A percentile compares a stretch with the other conserved stretches of the same genome.
Evolutionary conservation across 2,113 vertebrate genomes (phyloP).

Genomic region (Panurus biarmicus): DNA sequence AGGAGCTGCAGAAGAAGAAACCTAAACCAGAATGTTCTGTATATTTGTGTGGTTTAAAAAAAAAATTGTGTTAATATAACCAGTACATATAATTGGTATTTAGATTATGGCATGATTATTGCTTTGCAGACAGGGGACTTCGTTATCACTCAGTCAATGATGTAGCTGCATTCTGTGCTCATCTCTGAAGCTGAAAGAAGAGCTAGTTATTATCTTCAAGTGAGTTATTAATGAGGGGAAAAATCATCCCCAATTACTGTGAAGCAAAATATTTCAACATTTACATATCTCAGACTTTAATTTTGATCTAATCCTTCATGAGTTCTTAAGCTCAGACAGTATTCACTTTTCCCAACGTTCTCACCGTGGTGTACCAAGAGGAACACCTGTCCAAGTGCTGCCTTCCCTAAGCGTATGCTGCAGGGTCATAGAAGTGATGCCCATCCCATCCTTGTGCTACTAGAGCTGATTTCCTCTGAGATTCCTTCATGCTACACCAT

Average conservation of each 20-base stretch:
- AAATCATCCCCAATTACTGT: slow-evolving; percentile 54
- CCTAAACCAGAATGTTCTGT: neutral
- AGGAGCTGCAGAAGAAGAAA: slow-evolving; percentile 4
- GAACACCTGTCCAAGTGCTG: neutral
- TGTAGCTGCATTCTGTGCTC: slow-evolving; percentile 22
- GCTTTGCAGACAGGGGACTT: slow-evolving; percentile 16
- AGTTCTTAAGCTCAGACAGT: neutral
- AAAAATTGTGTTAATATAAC: neutral
- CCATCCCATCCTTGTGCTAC: neutral
- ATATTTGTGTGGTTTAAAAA: neutral
- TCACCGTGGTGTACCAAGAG: rapidly evolving
- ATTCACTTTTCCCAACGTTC: neutral
- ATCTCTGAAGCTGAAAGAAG: slow-evolving; percentile 37
- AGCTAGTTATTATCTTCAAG: slow-evolving; percentile 62
- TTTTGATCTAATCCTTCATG: neutral
- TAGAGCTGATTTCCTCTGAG: neutral
- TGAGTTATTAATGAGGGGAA: slow-evolving; percentile 54
- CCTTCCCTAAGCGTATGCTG: neutral
- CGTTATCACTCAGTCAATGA: slow-evolving; percentile 4
- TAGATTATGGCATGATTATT: slow-evolving; percentile 28
- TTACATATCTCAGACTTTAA: slow-evolving; percentile 42
- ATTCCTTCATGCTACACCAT: neutral
- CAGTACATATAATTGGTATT: slow-evolving; percentile 14
- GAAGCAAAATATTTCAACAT: slow-evolving; percentile 58
- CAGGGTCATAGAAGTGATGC: neutral